Base-by-base conservation (phyloP, 2,797 vertebrate genomes). In the Spondyliosoma cantharus region DNA sequence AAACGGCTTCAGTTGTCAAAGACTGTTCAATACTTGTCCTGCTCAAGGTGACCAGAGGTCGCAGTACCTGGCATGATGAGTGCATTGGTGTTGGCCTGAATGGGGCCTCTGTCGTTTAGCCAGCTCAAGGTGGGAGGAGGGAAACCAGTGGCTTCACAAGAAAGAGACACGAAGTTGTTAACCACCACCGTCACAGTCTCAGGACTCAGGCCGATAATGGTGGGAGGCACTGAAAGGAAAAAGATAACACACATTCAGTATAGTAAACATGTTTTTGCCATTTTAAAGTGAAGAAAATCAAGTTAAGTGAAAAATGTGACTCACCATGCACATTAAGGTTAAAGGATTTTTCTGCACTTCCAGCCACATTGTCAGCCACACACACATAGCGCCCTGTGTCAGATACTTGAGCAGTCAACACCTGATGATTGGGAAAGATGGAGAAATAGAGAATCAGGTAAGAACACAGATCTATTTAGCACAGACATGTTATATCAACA, bases 251-350 rank as follows among this genome's bases (percentile, higher is more conserved):
- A 50, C 0, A 2, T 14, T 64, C 7, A 76, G 9, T 8, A 37
- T 12, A 50, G 16, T 6, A 73, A 50, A 22, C 2, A 8, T 46
- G n/a, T 37, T 69, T 48, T 12, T 17, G 0, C 57, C 25, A 58
- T 49, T 5, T 49, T 22, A 25, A 14, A 58, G 32, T 14, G 57
- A 50, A 14, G 2, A 27, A 19, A 32, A 58, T 32, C 29, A 32
- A 32, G 29, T 6, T 5, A 43, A 29, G 22, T 50, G 24, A 60
- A 52, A 59, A 16, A 24, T 24, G 43, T 29, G 37, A 81, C 97
- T 96, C 89, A 99, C 98, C 94, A 0, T 98, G 96, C 81, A 99
- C 95, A 22, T 99, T 97, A 60, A 99, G 94, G 87, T 98, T 97
- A 78, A 98, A 98, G 45, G 94, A 94, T 79, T 98, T 99, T 79